Evolutionary conservation across 2,888 invertebrate genomes (phyloP), one percentile per base, ranked within the genome.

Genomic region (Dinocampus coccinellae): DNA sequence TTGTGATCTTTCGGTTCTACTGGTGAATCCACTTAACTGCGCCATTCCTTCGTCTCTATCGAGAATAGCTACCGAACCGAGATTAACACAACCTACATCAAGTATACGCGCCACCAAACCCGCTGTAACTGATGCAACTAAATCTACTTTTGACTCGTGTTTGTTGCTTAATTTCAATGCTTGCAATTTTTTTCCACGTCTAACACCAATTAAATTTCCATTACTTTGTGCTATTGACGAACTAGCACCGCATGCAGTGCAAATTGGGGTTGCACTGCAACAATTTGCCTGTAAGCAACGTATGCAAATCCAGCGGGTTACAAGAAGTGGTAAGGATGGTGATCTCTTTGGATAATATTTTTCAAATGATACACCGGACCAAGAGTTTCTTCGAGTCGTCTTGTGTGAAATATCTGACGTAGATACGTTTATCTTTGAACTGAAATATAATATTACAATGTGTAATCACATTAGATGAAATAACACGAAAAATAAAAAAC

Each of bases 201-300:
- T 80, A 7, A 83, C 86, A 36, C 87, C 87, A 52, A 87, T 81
- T 66, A 85, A 82, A 61, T 82, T 83, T 29, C 82, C 84, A 72
- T 85, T 83, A 22, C 80, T 83, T 71, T 84, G 80, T 4, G 82
- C 81, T 76, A 84, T 84, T n/a, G 82, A 82, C 22, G 84, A 85
- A 78, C 82, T 84, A 0, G 93, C 91, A 79, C 93, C 91, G 79
- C 95, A 95, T 4, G 94, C 93, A 79, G 93, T 92, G 86, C 95
- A 95, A 77, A 92, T 89, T 0, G 91, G 89, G 69, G 90, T 89
- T 22, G 91, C 90, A 9, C 90, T 91, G 77, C 84, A 85, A 75
- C 91, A 90, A 88, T 95, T 95, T 76, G 92, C 90, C 67, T 94
- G 87, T 1, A 95, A 93, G 84, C 95, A 95, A 78, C 93, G 90